phyloP scores from a whole-genome alignment of 2,797 vertebrate species.

The Acanthis flammea region DNA sequence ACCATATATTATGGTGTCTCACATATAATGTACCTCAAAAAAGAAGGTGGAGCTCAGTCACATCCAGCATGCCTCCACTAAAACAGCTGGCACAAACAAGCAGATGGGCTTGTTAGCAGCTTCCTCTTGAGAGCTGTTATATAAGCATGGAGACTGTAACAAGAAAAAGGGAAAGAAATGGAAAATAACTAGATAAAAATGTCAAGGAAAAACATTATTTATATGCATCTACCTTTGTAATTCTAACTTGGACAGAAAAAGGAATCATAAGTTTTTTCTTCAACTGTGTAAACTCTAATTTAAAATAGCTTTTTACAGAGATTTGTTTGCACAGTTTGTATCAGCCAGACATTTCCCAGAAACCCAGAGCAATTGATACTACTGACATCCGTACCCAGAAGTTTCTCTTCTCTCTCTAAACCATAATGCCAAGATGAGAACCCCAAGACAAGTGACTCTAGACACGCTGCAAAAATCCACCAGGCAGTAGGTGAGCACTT shows the following conservation, averaged over 20 bases:
- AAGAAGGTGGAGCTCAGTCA: not conserved
- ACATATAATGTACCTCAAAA: not conserved
- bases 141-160: not conserved
- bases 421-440: not conserved
- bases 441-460: not conserved
- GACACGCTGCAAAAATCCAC: not conserved
- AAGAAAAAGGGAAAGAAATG: not conserved
- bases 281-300: not conserved
- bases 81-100: slow-evolving; percentile 37
- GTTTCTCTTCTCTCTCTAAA: not conserved
- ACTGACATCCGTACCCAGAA: not conserved
- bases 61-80: not conserved
- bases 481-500: not conserved
- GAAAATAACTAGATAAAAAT: slow-evolving; percentile 6
- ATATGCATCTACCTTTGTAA: not conserved
- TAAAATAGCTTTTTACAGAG: slow-evolving; percentile 3
- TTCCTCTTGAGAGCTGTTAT: slow-evolving; percentile 27
- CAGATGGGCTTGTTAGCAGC: not conserved
- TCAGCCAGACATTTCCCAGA: not conserved
- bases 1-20: not conserved
- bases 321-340: not conserved
- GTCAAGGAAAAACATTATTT: not conserved
- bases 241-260: not conserved
- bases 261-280: not conserved
- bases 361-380: not conserved